These are phyloP conservation scores for Dasysyrphus albostriatus DNA, from an alignment of 2,888 invertebrate genomes.

Conservation along the genomic window DNA sequence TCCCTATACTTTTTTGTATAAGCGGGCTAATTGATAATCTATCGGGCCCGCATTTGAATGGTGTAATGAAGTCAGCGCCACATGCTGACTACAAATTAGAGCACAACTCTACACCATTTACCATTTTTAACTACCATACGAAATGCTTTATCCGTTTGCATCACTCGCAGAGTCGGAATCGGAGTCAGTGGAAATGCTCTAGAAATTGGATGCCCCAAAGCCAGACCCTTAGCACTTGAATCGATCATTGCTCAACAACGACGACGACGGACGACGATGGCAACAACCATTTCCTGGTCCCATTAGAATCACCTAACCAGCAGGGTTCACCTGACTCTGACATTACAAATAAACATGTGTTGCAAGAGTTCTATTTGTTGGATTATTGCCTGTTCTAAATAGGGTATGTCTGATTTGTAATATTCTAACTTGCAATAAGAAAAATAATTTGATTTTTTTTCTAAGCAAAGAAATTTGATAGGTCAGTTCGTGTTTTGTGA, in stretches of 20 bases:
- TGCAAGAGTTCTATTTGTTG: slow-evolving; percentile 56
- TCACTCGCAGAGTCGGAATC: slow-evolving; percentile 20
- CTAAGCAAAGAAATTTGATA: too few species aligned
- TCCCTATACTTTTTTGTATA: background rate
- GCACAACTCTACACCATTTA: slow-evolving; percentile 61
- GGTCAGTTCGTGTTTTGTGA: too few species aligned
- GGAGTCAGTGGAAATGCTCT: slow-evolving; percentile 23
- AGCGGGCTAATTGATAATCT: slow-evolving; percentile 73
- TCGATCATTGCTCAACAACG: slow-evolving; percentile 70
- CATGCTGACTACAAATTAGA: slow-evolving; percentile 74
- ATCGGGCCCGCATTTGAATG: slow-evolving; percentile 73
- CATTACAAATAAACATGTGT: slow-evolving; percentile 51
- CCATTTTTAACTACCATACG: slow-evolving; percentile 45
- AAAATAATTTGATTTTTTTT: background rate
- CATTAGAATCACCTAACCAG: slow-evolving; percentile 61
- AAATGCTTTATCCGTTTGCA: slow-evolving; percentile 52
- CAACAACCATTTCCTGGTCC: slow-evolving; percentile 69
- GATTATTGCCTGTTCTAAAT: slow-evolving; percentile 4
- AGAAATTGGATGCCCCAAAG: slow-evolving; percentile 74
- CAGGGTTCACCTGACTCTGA: slow-evolving; percentile 70
- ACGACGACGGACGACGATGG: slow-evolving; percentile 9
- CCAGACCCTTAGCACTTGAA: slow-evolving; percentile 66
- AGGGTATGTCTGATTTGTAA: background rate
- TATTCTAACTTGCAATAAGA: background rate
- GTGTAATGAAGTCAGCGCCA: slow-evolving; percentile 72